Percentiles rank a stretch among this genome's conserved stretches.
Evolutionary conservation across 2,113 vertebrate species (phyloP).

Genomic region (chimpanzee (Pan troglodytes)): NHGRI_mPanTro3-v2.1_pri NC_072413.2:83992501-83993000

Average conservation of each 20-base stretch:
- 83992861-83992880: background rate
- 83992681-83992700: background rate
- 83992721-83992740: background rate
- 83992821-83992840: background rate
- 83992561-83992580: background rate
- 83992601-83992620: background rate
- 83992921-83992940: background rate
- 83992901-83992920: background rate
- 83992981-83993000: background rate
- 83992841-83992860: background rate
- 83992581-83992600: background rate
- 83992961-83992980: background rate
- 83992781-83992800: background rate
- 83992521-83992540: background rate
- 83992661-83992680: background rate
- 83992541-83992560: background rate
- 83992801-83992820: background rate
- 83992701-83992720: background rate
- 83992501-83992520: background rate
- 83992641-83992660: background rate
- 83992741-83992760: background rate
- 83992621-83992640: background rate
- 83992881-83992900: background rate
- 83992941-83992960: background rate
- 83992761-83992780: background rate